Base-by-base conservation (phyloP, 2,888 invertebrate genomes). In the Piscicola geometra region DNA sequence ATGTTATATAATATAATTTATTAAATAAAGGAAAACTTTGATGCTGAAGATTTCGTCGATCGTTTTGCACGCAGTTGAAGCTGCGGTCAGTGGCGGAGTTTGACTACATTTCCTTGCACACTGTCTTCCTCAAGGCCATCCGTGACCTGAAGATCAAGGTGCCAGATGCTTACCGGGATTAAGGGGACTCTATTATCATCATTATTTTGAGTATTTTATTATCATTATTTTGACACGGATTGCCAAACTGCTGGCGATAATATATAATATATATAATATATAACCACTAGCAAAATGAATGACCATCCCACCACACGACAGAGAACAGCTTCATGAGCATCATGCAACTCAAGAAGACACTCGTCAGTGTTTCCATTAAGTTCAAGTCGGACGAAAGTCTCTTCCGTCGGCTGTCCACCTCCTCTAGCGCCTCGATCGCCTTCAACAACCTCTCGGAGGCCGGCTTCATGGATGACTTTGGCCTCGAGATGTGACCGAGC, bases 71-170 rank as follows among this genome's bases (percentile, higher is more conserved):
- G 97, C 91, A 89, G 21, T 47, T 47, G 50, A 47, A 47, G 21
- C 21, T 15, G 12, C 9, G 21, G 21, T 47, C 50, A 15, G 50
- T 47, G 21, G 50, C 50, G 21, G 50, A 47, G 50, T 93, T 95
- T 85, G 92, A 94, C 86, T 93, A 95, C 0, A 90, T 91, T 82
- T 88, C 91, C 79, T 89, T 97, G 78, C 93, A 94, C 82, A 92
- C 93, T 81, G 93, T 94, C 35, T 97, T 97, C 86, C 90, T 93
- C 66, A 92, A 93, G 86, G 93, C 94, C 0, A 96, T 97, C 15
- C 76, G 80, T 52, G 84, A 85, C 28, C 79, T 85, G 68, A 83
- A 84, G 75, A 82, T 83, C 50, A 47, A 47, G 21, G 50, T 47
- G n/a, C n/a, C n/a, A n/a, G n/a, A n/a, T n/a, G n/a, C n/a, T n/a